phyloP scores from a whole-genome alignment of 2,888 invertebrate species.

The Chalcis sispes region DNA sequence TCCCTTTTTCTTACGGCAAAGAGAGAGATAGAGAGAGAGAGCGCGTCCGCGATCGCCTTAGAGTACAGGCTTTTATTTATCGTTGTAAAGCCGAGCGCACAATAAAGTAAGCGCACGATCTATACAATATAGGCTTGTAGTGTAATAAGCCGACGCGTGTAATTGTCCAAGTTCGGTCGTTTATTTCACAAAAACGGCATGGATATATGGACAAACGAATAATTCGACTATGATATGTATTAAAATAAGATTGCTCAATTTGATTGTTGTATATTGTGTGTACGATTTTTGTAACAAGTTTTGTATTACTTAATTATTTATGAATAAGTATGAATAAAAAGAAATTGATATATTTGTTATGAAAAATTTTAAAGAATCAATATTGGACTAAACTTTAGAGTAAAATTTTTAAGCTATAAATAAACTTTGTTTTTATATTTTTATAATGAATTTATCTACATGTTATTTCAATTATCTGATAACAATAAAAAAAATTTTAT shows the following conservation, averaged over 20 bases:
- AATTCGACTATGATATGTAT: slow-evolving; percentile 39
- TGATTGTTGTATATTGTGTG: slow-evolving; percentile 10
- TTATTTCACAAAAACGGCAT: slow-evolving; percentile 28
- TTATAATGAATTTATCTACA: too few species aligned
- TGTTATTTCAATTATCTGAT: too few species aligned
- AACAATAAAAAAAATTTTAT: too few species aligned
- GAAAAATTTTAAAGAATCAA: too few species aligned
- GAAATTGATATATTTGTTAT: too few species aligned
- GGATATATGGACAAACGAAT: slow-evolving; percentile 1
- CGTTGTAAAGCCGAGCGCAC: slow-evolving; percentile 17
- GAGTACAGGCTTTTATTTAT: slow-evolving; percentile 45
- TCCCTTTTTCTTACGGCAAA: too few species aligned
- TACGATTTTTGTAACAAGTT: background rate
- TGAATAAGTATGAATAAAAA: background rate
- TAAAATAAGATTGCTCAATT: slow-evolving; percentile 32
- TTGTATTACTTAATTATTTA: slow-evolving; percentile 23
- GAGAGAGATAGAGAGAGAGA: too few species aligned
- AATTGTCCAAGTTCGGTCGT: slow-evolving; percentile 33
- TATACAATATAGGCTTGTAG: background rate
- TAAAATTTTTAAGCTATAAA: too few species aligned
- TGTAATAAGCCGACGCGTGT: slow-evolving; percentile 39
- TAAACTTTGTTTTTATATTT: too few species aligned
- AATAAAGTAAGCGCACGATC: slow-evolving; percentile 21
- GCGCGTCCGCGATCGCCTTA: background rate
- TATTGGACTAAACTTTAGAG: too few species aligned